phyloP scores from a whole-genome alignment of 1,140 invertebrate species.

The Diploscapter pachys region DNA sequence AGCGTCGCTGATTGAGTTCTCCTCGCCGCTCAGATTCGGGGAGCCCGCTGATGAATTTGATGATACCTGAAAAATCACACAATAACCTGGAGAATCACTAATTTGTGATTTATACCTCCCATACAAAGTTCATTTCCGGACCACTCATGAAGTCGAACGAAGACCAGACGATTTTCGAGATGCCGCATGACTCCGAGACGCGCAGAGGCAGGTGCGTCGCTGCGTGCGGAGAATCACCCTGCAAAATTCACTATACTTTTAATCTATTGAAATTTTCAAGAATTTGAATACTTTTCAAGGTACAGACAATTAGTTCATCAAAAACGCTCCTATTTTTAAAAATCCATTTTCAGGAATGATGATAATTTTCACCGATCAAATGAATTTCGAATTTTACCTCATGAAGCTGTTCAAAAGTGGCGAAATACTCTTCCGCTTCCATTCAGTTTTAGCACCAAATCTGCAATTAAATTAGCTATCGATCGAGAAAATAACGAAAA shows the following conservation, averaged over 20 bases:
- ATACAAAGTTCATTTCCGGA: constrained; percentile 38
- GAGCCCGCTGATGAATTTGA: no score
- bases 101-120: constrained; percentile 31
- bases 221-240: constrained; percentile 12
- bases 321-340: constrained; percentile 16
- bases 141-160: constrained; percentile 41
- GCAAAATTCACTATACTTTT: constrained; percentile 6
- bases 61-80: no score
- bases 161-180: constrained; percentile 39
- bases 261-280: constrained; percentile 4
- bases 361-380: not conserved
- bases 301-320: not conserved
- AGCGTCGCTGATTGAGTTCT: constrained; percentile 25
- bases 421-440: constrained; percentile 37
- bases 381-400: constrained; percentile 24
- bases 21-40: constrained; percentile 23
- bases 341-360: constrained; percentile 5
- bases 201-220: constrained; percentile 13
- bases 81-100: not conserved
- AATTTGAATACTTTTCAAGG: not conserved
- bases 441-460: constrained; percentile 3
- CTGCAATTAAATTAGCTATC: no score
- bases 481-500: no score
- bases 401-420: constrained; percentile 31
- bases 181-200: constrained; percentile 23